These are phyloP conservation scores for Petrophora chlorosata DNA, from an alignment of 2,888 invertebrate species.

Conservation along the genomic window DNA sequence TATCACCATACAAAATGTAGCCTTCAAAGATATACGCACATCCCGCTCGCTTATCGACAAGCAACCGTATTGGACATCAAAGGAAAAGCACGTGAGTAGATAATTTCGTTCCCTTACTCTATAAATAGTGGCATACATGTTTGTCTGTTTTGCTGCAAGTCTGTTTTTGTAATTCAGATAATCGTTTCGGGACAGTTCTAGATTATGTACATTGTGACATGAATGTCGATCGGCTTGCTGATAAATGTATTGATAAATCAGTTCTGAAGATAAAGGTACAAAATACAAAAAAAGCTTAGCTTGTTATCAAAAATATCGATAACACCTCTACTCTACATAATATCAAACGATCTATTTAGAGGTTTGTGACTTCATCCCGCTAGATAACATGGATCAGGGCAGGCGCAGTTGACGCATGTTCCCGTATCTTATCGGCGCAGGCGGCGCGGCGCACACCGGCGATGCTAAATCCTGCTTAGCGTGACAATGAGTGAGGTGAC, in stretches of 20 bases:
- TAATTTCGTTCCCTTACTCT: no score
- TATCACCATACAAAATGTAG: neutral
- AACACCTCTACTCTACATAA: conserved; percentile 5
- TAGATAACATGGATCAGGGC: conserved; percentile 20
- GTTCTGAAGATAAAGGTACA: neutral
- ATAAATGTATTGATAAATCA: no score
- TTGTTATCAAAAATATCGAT: neutral
- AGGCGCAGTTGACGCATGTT: conserved; percentile 38
- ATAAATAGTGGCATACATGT: no score
- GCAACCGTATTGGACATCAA: no score
- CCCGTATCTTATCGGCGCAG: conserved; percentile 34
- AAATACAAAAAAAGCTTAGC: neutral
- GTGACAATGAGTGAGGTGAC: conserved; percentile 21
- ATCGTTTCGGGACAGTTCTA: no score
- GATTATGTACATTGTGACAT: no score
- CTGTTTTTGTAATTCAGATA: no score
- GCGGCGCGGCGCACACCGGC: neutral
- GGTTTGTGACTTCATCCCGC: conserved; percentile 34
- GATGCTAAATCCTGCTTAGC: conserved; percentile 11
- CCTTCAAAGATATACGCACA: conserved; percentile 2
- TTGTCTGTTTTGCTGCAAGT: no score
- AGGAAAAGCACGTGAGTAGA: no score
- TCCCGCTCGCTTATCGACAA: conserved; percentile 4
- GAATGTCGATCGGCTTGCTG: no score
- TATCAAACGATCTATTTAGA: conserved; percentile 35